Percentiles rank a stretch among this genome's conserved stretches.
Conservation (phyloP, 2,888 invertebrate genomes). For the Aethes cnicana region DNA sequence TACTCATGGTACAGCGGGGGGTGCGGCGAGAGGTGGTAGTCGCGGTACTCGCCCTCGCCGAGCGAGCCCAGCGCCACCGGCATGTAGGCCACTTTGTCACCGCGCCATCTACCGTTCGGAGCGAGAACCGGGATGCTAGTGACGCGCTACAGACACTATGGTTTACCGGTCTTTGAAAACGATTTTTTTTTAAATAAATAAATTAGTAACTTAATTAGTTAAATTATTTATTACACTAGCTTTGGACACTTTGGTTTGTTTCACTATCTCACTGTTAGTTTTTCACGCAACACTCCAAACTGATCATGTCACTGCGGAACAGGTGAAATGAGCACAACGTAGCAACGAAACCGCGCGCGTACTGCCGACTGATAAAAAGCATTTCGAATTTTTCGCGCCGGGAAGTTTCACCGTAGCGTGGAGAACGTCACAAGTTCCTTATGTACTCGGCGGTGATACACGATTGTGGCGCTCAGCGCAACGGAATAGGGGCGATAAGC, state of each 20-base stretch:
- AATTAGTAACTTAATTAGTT: slow-evolving; percentile 32
- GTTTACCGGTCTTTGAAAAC: slow-evolving; percentile 2
- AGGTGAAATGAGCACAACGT: slow-evolving; percentile 37
- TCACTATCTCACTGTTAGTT: slow-evolving; percentile 1
- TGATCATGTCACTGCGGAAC: slow-evolving; percentile 23
- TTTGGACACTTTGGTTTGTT: slow-evolving; percentile 63
- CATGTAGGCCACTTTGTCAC: slow-evolving; percentile 86
- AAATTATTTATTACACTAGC: slow-evolving; percentile 39
- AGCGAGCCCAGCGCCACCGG: slow-evolving; percentile 85
- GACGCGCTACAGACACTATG: slow-evolving; percentile 24
- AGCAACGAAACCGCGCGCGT: slow-evolving; percentile 48
- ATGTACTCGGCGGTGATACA: slow-evolving; percentile 61
- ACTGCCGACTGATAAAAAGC: slow-evolving; percentile 74
- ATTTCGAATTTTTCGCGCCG: slow-evolving; percentile 82
- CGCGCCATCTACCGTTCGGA: slow-evolving; percentile 71
- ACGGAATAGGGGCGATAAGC: slow-evolving; percentile 72
- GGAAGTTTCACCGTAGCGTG: slow-evolving; percentile 65
- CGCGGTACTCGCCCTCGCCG: slow-evolving; percentile 84
- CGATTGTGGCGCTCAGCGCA: slow-evolving; percentile 50
- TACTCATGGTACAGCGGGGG: slow-evolving; percentile 78
- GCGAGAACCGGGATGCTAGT: slow-evolving; percentile 28
- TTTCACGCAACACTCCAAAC: slow-evolving; percentile 14
- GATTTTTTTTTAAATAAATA: slow-evolving; percentile 31
- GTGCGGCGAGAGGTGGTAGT: slow-evolving; percentile 77
- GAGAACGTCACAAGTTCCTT: slow-evolving; percentile 72